Evolutionary conservation across 2,888 invertebrate genomes (phyloP).

Genomic region (Lissocephala sabroskyi): DNA sequence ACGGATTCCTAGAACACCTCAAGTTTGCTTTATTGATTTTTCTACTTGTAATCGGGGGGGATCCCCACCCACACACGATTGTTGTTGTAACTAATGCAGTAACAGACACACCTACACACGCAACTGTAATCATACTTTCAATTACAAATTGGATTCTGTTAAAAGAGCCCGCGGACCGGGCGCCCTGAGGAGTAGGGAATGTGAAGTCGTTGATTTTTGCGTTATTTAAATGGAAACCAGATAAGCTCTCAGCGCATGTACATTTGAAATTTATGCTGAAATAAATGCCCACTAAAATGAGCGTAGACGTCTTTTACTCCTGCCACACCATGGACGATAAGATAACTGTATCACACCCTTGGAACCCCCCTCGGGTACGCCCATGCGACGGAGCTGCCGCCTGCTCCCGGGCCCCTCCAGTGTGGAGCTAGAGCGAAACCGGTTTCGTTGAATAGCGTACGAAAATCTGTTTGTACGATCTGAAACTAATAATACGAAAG

Average conservation of each 20-base stretch:
- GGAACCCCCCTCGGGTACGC: not conserved
- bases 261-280: slow-evolving; percentile 53
- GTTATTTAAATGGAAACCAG: slow-evolving; percentile 7
- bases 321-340: not conserved
- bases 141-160: not conserved
- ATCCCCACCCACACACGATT: too few species aligned
- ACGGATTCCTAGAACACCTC: too few species aligned
- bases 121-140: not conserved
- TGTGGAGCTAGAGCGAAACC: not conserved
- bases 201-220: not conserved
- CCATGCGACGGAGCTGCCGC: not conserved
- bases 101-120: not conserved
- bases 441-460: not conserved
- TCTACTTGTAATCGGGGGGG: too few species aligned
- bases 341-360: not conserved
- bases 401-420: not conserved
- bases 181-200: too few species aligned
- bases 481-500: too few species aligned
- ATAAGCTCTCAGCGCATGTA: slow-evolving; percentile 54
- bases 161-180: not conserved
- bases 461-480: not conserved
- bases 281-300: slow-evolving; percentile 27
- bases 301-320: not conserved
- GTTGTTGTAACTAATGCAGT: not conserved
- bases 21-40: slow-evolving; percentile 14